Evolutionary conservation across 2,888 invertebrate genomes (phyloP).

Genomic region (Andrena hattorfiana): DNA sequence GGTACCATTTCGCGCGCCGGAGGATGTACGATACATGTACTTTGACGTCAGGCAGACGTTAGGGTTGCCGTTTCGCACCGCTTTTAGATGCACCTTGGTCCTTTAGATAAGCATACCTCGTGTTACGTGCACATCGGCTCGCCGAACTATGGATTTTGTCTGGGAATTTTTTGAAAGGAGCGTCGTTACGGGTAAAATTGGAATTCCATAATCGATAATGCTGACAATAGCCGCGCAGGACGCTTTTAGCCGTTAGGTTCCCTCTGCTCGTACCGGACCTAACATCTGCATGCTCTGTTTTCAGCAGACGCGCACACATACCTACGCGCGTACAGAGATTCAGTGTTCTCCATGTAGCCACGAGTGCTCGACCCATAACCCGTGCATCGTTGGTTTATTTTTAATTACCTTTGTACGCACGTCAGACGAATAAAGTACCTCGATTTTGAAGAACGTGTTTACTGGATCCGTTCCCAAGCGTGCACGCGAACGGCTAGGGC

Average conservation of each 20-base stretch:
- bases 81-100: neutral
- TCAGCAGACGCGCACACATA: neutral
- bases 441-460: conserved; percentile 31
- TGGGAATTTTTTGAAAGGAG: neutral
- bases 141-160: neutral
- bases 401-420: conserved; percentile 49
- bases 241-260: conserved; percentile 17
- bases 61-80: neutral
- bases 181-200: conserved; percentile 1
- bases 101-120: neutral
- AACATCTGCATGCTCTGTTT: conserved; percentile 1
- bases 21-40: neutral
- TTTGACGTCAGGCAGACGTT: neutral
- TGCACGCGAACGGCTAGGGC: neutral
- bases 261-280: neutral
- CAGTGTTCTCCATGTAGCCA: neutral
- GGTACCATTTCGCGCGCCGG: neutral
- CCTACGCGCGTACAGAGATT: neutral
- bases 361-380: neutral
- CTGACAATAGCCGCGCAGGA: conserved; percentile 4
- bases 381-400: conserved; percentile 11
- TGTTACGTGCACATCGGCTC: neutral
- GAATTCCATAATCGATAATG: conserved; percentile 1
- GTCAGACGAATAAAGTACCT: conserved; percentile 46
- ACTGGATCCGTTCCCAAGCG: conserved; percentile 33